These are phyloP conservation scores for Acanthosepion pharaonis DNA, from an alignment of 2,888 invertebrate species.

Conservation along the genomic window DNA sequence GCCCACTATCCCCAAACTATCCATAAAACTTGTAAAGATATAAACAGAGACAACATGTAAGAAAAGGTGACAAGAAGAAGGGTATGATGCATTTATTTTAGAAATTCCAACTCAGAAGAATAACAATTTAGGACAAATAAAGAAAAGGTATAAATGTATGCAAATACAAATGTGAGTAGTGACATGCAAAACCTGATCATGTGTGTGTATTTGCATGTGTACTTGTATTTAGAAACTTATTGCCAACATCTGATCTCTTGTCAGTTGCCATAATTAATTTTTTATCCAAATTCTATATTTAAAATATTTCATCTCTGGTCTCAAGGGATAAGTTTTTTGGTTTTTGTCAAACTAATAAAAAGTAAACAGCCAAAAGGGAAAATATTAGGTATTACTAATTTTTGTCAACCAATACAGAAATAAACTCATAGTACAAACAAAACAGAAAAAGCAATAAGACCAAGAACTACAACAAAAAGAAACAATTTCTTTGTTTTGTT, in stretches of 20 bases:
- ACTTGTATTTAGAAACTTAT: not conserved
- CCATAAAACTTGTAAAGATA: too few relatives aligned
- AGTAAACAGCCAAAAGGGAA: slow-evolving; percentile 16
- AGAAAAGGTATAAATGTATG: not conserved
- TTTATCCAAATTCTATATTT: not conserved
- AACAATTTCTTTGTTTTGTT: not conserved
- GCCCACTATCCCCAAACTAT: too few relatives aligned
- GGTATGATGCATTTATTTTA: too few relatives aligned
- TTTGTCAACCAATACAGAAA: not conserved
- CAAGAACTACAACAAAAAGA: not conserved
- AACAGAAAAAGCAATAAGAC: not conserved
- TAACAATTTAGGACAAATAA: too few relatives aligned
- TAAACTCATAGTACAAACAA: not conserved
- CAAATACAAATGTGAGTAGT: not conserved
- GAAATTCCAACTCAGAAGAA: too few relatives aligned
- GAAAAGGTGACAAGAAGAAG: too few relatives aligned
- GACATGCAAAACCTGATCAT: not conserved
- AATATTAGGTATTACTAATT: not conserved
- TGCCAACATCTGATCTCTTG: slow-evolving; percentile 33
- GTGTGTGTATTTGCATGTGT: not conserved
- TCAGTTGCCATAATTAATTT: not conserved
- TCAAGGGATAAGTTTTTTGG: not conserved
- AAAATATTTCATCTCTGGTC: not conserved
- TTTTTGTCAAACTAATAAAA: not conserved
- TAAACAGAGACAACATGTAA: too few relatives aligned